phyloP scores from a whole-genome alignment of 2,113 vertebrate species.

The Penelope pileata region DNA sequence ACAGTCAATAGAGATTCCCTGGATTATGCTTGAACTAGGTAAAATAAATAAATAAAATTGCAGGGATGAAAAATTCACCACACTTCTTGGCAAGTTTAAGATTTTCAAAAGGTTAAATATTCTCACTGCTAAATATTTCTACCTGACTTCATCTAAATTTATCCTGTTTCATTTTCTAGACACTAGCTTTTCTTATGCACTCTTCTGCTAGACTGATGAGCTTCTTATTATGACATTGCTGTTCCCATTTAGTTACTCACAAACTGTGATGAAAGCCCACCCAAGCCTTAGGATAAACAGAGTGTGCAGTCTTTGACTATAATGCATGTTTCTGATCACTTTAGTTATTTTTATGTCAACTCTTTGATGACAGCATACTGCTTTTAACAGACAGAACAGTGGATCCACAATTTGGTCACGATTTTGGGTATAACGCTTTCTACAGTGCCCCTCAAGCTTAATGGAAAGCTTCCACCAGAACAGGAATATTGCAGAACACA shows the following conservation, averaged over 20 bases:
- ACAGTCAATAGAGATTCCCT: not conserved
- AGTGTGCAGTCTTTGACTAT: not conserved
- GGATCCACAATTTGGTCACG: not conserved
- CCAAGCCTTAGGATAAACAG: not conserved
- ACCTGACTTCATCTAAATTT: not conserved
- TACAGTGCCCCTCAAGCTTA: not conserved
- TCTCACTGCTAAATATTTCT: not conserved
- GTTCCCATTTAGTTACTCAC: not conserved
- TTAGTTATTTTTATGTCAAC: not conserved
- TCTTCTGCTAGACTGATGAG: not conserved
- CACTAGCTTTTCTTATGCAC: not conserved
- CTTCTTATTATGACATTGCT: not conserved
- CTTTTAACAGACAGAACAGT: not conserved
- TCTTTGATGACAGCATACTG: not conserved
- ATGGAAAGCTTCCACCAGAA: not conserved
- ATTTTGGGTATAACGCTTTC: not conserved
- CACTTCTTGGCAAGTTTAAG: not conserved
- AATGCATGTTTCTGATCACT: not conserved
- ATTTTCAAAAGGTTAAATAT: not conserved
- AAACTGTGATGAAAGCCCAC: not conserved
- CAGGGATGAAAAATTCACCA: not conserved
- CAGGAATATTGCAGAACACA: fast-evolving
- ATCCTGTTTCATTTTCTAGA: not conserved
- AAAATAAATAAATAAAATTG: not conserved
- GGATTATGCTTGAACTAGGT: not conserved